phyloP scores from a whole-genome alignment of 2,888 invertebrate species.

The Pelosia muscerda region DNA sequence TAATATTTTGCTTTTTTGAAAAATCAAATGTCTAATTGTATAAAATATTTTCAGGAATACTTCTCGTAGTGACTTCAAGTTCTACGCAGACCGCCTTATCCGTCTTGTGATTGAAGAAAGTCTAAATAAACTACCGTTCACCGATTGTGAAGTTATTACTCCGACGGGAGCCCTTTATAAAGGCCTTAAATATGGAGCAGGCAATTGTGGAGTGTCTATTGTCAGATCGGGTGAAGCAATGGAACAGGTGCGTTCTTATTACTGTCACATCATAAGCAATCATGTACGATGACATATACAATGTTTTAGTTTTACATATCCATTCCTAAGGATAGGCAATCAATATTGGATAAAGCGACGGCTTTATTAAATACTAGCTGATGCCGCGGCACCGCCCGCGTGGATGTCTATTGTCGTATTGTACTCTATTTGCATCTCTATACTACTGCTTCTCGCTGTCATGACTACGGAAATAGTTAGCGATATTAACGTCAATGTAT shows the following conservation, averaged over 20 bases:
- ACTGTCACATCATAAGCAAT: background rate
- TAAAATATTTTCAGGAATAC: slow-evolving; percentile 91
- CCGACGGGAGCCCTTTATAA: slow-evolving; percentile 97
- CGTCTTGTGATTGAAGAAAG: slow-evolving; percentile 99
- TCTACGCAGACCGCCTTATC: slow-evolving; percentile 99
- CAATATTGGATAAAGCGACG: background rate
- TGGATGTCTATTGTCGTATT: too few relatives aligned
- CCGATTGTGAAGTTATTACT: slow-evolving; percentile 95
- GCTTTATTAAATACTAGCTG: too few relatives aligned
- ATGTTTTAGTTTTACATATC: background rate
- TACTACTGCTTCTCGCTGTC: too few relatives aligned
- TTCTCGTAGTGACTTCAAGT: slow-evolving; percentile 97
- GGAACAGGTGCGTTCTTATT: slow-evolving; percentile 89
- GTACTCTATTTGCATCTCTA: too few relatives aligned
- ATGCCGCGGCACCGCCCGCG: too few relatives aligned
- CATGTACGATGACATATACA: background rate
- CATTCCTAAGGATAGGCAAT: background rate
- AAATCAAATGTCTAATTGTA: too few relatives aligned
- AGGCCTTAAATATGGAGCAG: slow-evolving; percentile 97
- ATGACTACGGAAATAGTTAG: too few relatives aligned
- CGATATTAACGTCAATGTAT: too few relatives aligned
- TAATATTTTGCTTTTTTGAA: too few relatives aligned
- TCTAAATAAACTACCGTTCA: slow-evolving; percentile 97
- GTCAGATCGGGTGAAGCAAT: slow-evolving; percentile 98
- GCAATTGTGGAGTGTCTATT: slow-evolving; percentile 99